phyloP scores from a whole-genome alignment of 35 echinoderm and acorn worm species.

The Eucidaris tribuloides region DNA sequence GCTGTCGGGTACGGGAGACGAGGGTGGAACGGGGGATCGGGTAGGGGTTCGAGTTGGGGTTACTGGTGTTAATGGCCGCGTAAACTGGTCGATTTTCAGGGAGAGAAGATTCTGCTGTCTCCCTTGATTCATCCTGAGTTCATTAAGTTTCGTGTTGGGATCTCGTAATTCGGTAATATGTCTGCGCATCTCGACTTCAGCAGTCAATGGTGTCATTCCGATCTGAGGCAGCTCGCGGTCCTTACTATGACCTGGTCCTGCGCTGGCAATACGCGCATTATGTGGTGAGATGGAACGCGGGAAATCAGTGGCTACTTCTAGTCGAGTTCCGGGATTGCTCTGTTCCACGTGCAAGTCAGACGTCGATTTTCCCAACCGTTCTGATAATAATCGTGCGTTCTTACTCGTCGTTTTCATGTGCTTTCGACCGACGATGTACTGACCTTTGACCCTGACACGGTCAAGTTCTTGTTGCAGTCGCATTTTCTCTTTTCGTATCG shows the following conservation, averaged over 20 bases:
- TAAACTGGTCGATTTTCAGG: constrained; percentile 21
- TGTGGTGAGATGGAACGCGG: too few species aligned
- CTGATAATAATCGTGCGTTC: constrained; percentile 21
- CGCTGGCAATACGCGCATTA: too few species aligned
- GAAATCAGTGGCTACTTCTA: too few species aligned
- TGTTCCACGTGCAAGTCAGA: too few species aligned
- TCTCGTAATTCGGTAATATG: neutral
- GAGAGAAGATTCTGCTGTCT: neutral
- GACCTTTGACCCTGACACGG: constrained; percentile 64
- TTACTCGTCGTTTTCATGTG: neutral
- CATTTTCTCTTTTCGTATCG: constrained; percentile 82
- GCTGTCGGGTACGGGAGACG: neutral
- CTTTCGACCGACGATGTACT: constrained; percentile 31
- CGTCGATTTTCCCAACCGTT: too few species aligned
- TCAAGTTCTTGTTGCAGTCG: constrained; percentile 77
- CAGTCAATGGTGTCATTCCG: neutral
- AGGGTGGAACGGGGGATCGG: neutral
- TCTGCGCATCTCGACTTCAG: neutral
- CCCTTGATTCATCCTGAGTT: constrained; percentile 5
- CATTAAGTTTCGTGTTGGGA: constrained; percentile 3
- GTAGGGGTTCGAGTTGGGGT: neutral
- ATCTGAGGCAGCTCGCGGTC: neutral
- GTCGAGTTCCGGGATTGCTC: too few species aligned
- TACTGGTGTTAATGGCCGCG: constrained; percentile 29
- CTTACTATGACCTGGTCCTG: neutral